Evolutionary conservation across 1,140 invertebrate species (phyloP), one percentile per base, ranked within the genome.

Genomic region (Papilio polytes): DNA sequence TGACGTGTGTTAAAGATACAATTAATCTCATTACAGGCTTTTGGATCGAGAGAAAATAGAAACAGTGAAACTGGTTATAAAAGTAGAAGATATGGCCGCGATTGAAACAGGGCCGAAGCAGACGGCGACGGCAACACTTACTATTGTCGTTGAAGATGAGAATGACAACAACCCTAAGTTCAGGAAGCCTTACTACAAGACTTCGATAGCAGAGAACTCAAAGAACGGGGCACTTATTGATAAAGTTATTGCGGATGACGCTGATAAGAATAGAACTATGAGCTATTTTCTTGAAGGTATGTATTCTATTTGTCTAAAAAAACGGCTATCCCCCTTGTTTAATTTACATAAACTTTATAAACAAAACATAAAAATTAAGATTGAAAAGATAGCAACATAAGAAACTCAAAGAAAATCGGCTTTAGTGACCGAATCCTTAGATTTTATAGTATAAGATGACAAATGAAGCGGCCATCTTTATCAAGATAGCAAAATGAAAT

Each of bases 141-240:
- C 96, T 26, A 97, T 98, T 72, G 93, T 97, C 53, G 96, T 99
- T 9, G 96, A 97, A 72, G 98, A 98, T 90, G 97, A 98, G 80
- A 99, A 99, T 88, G 98, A 99, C 84, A 99, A 99, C 88, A 97
- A 97, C 90, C 98, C 98, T 0, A 96, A 96, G 84, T 99, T 99
- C 86, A 95, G 97, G 44, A 96, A 97, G 85, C 96, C 97, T 0
- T 97, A 97, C 83, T 98, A 98, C 85, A 96, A 96, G 78, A 96
- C 97, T 77, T 97, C 97, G 0, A 96, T 99, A 31, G 97, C 98
- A 0, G 98, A 99, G 90, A 99, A 99, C 88, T 98, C 98, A 81
- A 98, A 98, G 94, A 97, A 97, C 85, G 98, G 98, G 1, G 96
- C 97, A 12, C 96, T 97, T 59, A 97, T 99, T 44, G 96, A 97